phyloP scores from a whole-genome alignment of 2,113 vertebrate species.

The Myrmecophaga tridactyla region DNA sequence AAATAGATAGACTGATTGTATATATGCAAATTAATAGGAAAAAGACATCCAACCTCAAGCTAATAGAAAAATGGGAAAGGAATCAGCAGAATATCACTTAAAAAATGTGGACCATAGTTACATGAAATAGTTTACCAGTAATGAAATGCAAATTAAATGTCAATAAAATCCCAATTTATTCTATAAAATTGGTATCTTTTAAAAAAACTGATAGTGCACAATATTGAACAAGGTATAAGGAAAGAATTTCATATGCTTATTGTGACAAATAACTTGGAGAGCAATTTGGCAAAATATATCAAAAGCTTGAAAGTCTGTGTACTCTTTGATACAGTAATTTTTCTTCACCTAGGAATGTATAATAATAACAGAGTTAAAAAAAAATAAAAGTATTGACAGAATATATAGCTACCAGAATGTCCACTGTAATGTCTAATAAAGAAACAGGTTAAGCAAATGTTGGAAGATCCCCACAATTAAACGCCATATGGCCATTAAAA shows the following conservation, averaged over 20 bases:
- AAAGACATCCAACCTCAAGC: not conserved
- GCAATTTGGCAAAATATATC: not conserved
- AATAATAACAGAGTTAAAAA: not conserved
- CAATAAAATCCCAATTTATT: not conserved
- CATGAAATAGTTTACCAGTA: not conserved
- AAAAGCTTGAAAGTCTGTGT: not conserved
- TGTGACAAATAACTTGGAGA: not conserved
- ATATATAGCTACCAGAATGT: not conserved
- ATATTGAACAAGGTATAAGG: not conserved
- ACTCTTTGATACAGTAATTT: not conserved
- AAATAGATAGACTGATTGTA: not conserved
- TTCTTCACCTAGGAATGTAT: not conserved
- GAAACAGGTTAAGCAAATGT: constrained; percentile 10
- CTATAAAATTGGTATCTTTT: not conserved
- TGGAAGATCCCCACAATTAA: not conserved
- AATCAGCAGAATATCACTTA: not conserved
- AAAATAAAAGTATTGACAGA: not conserved
- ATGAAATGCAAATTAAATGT: not conserved
- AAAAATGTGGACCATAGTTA: not conserved
- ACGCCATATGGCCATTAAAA: not conserved
- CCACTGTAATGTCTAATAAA: not conserved
- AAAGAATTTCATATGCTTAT: not conserved
- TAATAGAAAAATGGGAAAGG: not conserved
- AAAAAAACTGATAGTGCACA: not conserved
- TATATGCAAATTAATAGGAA: not conserved